Conservation (phyloP, 92 coral and sea anemone genomes). For the Phymanthus crucifer region DNA sequence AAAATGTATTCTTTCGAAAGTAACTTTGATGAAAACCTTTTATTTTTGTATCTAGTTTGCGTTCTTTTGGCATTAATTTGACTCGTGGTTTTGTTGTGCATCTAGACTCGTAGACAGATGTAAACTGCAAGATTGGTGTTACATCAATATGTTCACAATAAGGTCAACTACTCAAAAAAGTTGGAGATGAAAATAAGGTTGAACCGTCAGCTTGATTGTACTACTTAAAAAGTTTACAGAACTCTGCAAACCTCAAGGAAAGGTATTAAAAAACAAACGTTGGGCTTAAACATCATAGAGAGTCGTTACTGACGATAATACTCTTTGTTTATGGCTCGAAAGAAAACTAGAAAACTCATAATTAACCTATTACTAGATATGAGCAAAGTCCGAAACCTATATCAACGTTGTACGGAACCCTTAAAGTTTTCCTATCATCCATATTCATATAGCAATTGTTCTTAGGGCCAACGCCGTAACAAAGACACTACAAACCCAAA, state of each 20-base stretch:
- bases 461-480: no score
- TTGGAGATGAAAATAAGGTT: background rate
- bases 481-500: background rate
- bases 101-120: conserved; percentile 8
- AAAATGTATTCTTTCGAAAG: background rate
- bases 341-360: background rate
- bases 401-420: no score
- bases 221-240: background rate
- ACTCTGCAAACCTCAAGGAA: no score
- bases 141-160: conserved; percentile 1
- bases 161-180: conserved; percentile 2
- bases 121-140: background rate
- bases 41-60: background rate
- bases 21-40: background rate
- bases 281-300: background rate
- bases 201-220: background rate
- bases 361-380: background rate
- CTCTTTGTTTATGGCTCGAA: background rate
- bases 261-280: background rate
- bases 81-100: background rate
- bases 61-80: background rate
- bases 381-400: background rate
- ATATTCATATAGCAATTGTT: no score
- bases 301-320: background rate
- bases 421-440: no score